Evolutionary conservation across 2,797 vertebrate species (phyloP).

Genomic region (Rhinoraja longicauda): DNA sequence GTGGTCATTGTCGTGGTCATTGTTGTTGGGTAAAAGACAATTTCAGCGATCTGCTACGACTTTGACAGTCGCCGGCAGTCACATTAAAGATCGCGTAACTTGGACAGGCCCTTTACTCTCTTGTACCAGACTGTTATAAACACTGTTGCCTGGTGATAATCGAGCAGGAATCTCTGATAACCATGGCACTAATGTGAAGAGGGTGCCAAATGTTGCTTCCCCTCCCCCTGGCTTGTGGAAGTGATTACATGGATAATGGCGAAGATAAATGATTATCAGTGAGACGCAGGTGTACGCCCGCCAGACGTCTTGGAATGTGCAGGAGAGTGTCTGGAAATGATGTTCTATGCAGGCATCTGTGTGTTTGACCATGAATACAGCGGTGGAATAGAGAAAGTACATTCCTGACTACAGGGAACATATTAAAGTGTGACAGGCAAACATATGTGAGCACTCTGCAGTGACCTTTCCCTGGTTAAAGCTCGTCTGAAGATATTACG

Average conservation of each 20-base stretch:
- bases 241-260: neutral
- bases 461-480: slow-evolving; percentile 28
- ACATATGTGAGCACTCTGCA: slow-evolving; percentile 25
- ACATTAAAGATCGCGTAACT: no score
- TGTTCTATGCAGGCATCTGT: neutral
- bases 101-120: no score
- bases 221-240: neutral
- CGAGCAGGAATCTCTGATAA: neutral
- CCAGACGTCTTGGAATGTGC: slow-evolving; percentile 32
- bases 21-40: no score
- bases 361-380: neutral
- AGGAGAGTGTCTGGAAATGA: neutral
- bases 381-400: neutral
- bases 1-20: no score
- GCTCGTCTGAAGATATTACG: slow-evolving; percentile 18
- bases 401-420: slow-evolving; percentile 26
- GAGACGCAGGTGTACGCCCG: neutral
- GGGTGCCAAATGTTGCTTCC: neutral
- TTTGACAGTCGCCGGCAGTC: no score
- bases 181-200: neutral
- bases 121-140: neutral
- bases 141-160: neutral
- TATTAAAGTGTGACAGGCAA: slow-evolving; percentile 36
- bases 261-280: neutral
- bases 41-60: no score